phyloP scores from a whole-genome alignment of 2,113 vertebrate genomes.

The Bubo scandiacus region DNA sequence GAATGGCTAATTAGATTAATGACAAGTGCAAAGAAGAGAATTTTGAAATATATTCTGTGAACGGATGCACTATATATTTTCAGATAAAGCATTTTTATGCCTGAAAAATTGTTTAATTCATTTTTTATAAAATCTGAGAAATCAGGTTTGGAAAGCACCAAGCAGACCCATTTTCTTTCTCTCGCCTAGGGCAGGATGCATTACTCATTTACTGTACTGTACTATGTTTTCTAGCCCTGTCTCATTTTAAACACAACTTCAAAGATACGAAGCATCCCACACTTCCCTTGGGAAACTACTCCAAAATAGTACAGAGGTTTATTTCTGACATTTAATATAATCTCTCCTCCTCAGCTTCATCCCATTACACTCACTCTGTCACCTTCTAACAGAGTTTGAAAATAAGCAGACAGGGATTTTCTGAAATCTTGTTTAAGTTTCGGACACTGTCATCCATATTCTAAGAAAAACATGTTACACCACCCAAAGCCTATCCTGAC shows the following conservation, averaged over 20 bases:
- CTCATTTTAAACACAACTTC: conserved; percentile 8
- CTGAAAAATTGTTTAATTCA: background rate
- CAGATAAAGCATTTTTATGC: background rate
- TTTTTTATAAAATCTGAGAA: background rate
- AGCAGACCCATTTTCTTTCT: background rate
- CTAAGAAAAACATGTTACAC: background rate
- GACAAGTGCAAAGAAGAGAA: background rate
- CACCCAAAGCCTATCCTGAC: background rate
- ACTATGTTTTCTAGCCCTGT: background rate
- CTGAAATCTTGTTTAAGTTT: background rate
- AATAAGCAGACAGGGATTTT: background rate
- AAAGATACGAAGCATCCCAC: conserved; percentile 19
- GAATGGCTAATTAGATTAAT: background rate
- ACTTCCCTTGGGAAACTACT: conserved; percentile 15
- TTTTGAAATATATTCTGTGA: background rate
- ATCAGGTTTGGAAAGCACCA: background rate
- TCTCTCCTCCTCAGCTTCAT: background rate
- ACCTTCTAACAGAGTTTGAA: background rate
- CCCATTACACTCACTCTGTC: background rate
- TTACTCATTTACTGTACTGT: background rate
- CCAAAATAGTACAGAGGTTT: conserved; percentile 23
- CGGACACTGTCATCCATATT: background rate
- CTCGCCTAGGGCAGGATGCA: background rate
- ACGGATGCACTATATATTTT: background rate
- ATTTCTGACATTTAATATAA: conserved; percentile 26